A percentile compares a stretch with the other conserved stretches of the same genome.
phyloP scores from a whole-genome alignment of 2,113 vertebrate species.

The Gopherus flavomarginatus region DNA sequence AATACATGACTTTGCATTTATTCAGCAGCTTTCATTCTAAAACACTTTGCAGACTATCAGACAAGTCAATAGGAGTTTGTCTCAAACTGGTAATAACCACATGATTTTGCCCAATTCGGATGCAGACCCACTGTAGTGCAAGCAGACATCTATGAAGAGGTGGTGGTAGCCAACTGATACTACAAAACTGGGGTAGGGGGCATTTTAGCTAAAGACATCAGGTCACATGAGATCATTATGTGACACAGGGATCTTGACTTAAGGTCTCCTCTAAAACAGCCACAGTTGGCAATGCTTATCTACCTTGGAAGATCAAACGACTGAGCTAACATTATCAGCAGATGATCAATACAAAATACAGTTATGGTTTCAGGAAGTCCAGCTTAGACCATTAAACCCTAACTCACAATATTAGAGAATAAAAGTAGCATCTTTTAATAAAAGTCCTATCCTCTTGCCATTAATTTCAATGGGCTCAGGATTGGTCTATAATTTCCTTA shows the following conservation, averaged over 20 bases:
- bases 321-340: neutral
- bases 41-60: rapidly evolving
- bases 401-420: neutral
- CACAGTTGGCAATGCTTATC: neutral
- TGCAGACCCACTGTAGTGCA: neutral
- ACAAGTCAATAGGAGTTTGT: neutral
- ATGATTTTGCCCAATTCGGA: neutral
- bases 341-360: neutral
- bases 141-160: neutral
- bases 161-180: neutral
- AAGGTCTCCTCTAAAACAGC: neutral
- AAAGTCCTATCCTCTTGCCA: neutral
- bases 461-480: neutral
- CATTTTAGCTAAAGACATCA: rapidly evolving
- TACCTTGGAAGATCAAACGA: neutral
- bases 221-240: rapidly evolving
- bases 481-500: rapidly evolving
- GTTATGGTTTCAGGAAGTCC: neutral
- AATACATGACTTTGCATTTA: neutral
- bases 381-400: neutral
- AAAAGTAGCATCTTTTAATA: neutral
- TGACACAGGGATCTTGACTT: neutral
- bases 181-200: rapidly evolving
- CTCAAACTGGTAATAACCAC: neutral
- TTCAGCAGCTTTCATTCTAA: neutral